These are phyloP conservation scores for Varroa destructor DNA, from an alignment of 1,140 invertebrate genomes.

Conservation along the genomic window DNA sequence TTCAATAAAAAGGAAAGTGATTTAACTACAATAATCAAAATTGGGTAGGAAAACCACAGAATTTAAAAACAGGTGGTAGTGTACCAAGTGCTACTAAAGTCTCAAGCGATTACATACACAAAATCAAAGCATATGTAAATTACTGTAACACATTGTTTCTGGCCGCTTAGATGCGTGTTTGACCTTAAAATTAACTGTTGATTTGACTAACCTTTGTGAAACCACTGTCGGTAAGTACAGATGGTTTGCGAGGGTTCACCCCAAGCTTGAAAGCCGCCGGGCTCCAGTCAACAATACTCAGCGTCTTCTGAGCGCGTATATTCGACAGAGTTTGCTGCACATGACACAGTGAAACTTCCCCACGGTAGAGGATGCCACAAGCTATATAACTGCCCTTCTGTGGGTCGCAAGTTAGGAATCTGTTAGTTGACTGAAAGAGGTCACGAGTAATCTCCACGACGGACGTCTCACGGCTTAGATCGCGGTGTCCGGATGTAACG, in stretches of 20 bases:
- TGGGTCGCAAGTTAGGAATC: conserved; percentile 85
- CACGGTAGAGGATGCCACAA: conserved; percentile 59
- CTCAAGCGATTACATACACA: too few relatives aligned
- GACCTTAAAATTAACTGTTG: too few relatives aligned
- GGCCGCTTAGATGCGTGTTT: too few relatives aligned
- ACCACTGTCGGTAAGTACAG: not conserved
- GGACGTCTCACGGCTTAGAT: not conserved
- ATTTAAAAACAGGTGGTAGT: too few relatives aligned
- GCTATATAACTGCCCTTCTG: conserved; percentile 80
- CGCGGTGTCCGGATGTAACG: too few relatives aligned
- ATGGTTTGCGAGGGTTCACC: not conserved
- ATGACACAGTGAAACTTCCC: conserved; percentile 58
- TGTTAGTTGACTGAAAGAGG: conserved; percentile 72
- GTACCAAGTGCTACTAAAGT: too few relatives aligned
- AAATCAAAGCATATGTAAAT: too few relatives aligned
- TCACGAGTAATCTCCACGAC: conserved; percentile 59
- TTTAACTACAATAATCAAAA: too few relatives aligned
- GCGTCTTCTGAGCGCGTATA: conserved; percentile 63
- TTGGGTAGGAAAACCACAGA: too few relatives aligned
- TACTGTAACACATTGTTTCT: too few relatives aligned
- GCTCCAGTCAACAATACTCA: conserved; percentile 79
- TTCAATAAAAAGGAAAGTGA: too few relatives aligned
- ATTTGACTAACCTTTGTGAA: not conserved
- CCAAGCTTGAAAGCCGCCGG: conserved; percentile 60
- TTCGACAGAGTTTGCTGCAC: conserved; percentile 64